These are phyloP conservation scores for Orussus abietinus DNA, from an alignment of 1,140 invertebrate species.

Conservation along the genomic window DNA sequence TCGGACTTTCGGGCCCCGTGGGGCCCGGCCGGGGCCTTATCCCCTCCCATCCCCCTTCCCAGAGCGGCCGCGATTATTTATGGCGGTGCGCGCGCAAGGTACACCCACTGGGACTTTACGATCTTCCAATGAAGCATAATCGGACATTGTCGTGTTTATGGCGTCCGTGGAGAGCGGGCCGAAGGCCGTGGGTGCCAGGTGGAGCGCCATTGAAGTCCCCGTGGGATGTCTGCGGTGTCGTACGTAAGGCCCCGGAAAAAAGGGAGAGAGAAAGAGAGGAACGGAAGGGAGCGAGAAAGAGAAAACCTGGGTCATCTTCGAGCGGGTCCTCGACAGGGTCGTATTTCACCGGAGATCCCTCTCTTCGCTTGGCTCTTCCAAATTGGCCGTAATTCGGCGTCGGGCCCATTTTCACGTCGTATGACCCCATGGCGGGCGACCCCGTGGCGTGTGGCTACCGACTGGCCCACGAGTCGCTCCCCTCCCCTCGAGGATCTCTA, in stretches of 20 bases:
- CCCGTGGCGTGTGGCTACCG: constrained; percentile 22
- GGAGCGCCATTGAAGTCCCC: constrained; percentile 20
- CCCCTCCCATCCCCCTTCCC: too few relatives aligned
- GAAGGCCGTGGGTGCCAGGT: constrained; percentile 19
- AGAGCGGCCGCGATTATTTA: constrained; percentile 15
- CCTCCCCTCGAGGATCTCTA: too few relatives aligned
- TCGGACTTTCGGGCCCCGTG: too few relatives aligned
- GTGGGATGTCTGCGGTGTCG: constrained; percentile 2
- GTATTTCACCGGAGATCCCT: constrained; percentile 18
- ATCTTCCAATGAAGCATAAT: constrained; percentile 26
- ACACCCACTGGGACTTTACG: constrained; percentile 18
- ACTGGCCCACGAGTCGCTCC: too few relatives aligned
- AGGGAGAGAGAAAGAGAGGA: constrained; percentile 1
- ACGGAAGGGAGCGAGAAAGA: constrained; percentile 8
- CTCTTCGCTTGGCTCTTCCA: constrained; percentile 21
- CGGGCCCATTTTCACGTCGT: too few relatives aligned
- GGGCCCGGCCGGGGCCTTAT: too few relatives aligned
- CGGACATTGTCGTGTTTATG: constrained; percentile 31
- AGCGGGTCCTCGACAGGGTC: constrained; percentile 3
- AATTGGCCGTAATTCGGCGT: constrained; percentile 30
- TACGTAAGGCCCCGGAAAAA: neutral
- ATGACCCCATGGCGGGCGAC: constrained; percentile 24
- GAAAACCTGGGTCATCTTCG: constrained; percentile 22
- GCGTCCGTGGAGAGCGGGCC: constrained; percentile 11
- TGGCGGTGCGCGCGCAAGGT: constrained; percentile 13